Base-by-base conservation (phyloP, 2,113 vertebrate species). In the Corvus moneduloides region DNA sequence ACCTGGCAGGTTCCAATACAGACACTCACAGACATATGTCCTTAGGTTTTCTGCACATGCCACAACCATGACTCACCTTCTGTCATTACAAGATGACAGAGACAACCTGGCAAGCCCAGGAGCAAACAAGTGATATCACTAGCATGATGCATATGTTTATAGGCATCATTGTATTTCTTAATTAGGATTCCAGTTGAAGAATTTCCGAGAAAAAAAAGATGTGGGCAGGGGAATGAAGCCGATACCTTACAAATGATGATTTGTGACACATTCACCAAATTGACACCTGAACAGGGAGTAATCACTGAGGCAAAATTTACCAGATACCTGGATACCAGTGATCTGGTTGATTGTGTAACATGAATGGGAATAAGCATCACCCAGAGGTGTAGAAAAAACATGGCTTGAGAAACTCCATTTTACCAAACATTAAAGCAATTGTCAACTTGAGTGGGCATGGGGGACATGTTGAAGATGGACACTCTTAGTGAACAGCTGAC, bases 81-180 rank as follows among this genome's bases (percentile, higher is more conserved):
- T 85, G 82, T n/a, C 27, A 21, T 76, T 51, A 79, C 74, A 69
- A 83, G 77, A 48, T 35, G 87, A 69, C n/a, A 64, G 24, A 81
- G 35, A 44, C 52, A 89, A 91, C 28, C 78, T 89, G 74, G 84
- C 82, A 76, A 90, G 75, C 89, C 84, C 91, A 93, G 67, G 67
- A 64, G 67, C 72, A 95, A 96, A 94, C 59, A 87, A 30, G 23
- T 35, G 67, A 2, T 69, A 87, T 69, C 69, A 87, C 30, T 61
- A 92, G 51, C 32, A 33, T 79, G 91, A 93, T 43, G 54, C 81
- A 95, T 21, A 61, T 32, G 15, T 54, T 62, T 73, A 52, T 3
- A 80, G 46, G 27, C 75, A 91, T 61, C 22, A 33, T 27, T 68
- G 0, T 20, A 54, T 48, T 71, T 84, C 66, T 66, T 13, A 10